Conservation (phyloP, 2,797 vertebrate species). For the Oreochromis grahami region DNA sequence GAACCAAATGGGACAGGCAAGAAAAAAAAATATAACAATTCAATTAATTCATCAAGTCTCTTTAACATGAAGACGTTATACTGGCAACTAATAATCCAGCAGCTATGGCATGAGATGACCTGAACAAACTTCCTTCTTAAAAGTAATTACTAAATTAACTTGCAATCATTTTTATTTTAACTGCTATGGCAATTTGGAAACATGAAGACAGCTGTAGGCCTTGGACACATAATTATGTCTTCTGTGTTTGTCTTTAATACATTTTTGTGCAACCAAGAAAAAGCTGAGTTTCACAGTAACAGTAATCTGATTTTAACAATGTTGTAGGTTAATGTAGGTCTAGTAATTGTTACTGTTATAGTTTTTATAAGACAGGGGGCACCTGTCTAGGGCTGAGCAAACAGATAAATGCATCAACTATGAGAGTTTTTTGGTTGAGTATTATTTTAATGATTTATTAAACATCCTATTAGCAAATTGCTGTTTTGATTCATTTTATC, state of each 20-base stretch:
- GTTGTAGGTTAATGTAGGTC: not conserved
- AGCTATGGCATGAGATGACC: not conserved
- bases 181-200: not conserved
- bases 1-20: too few relatives aligned
- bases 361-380: not conserved
- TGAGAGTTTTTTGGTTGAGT: not conserved
- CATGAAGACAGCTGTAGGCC: rapidly evolving
- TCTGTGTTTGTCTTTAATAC: not conserved
- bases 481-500: not conserved
- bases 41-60: rapidly evolving
- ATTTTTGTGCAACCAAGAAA: not conserved
- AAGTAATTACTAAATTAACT: not conserved
- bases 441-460: not conserved
- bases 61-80: not conserved
- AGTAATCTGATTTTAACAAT: rapidly evolving
- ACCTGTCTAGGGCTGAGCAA: not conserved
- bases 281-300: not conserved
- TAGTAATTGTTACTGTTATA: not conserved
- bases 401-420: not conserved
- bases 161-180: not conserved
- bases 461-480: not conserved
- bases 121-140: not conserved
- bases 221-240: not conserved
- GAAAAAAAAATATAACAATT: not conserved
- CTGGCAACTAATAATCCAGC: not conserved